These are phyloP conservation scores for Morpho deidamia DNA, from an alignment of 2,888 invertebrate species.

Conservation along the genomic window DNA sequence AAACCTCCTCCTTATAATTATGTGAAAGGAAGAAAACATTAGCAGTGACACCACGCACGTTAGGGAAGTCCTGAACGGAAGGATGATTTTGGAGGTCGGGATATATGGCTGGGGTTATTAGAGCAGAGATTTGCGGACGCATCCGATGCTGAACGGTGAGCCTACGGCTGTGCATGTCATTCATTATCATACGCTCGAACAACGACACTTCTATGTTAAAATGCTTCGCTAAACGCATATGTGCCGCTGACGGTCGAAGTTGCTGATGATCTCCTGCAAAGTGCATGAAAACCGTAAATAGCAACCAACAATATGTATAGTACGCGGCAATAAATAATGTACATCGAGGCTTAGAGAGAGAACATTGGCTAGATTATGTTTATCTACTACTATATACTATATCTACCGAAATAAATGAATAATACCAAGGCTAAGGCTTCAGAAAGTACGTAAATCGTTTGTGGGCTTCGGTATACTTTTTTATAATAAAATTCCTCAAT, in stretches of 20 bases:
- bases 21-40: constrained; percentile 86
- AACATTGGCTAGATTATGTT: no score
- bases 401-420: no score
- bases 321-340: no score
- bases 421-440: no score
- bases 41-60: constrained; percentile 77
- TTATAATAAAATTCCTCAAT: no score
- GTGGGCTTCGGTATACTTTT: no score
- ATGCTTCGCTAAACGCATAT: constrained; percentile 80
- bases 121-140: constrained; percentile 78
- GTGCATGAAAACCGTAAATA: no score
- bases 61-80: constrained; percentile 76
- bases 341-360: no score
- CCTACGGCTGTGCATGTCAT: constrained; percentile 79
- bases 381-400: no score
- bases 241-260: constrained; percentile 84
- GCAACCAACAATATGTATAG: no score
- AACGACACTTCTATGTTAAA: constrained; percentile 86
- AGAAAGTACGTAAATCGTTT: no score
- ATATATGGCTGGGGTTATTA: constrained; percentile 85
- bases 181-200: constrained; percentile 88
- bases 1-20: constrained; percentile 73
- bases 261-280: constrained; percentile 87
- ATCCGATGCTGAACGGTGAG: constrained; percentile 87
- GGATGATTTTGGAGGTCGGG: constrained; percentile 78